Percentiles rank a stretch among this genome's conserved stretches.
These are phyloP conservation scores for Propithecus perrieri DNA, from an alignment of 2,797 vertebrate genomes.

Conservation along the genomic window DNA sequence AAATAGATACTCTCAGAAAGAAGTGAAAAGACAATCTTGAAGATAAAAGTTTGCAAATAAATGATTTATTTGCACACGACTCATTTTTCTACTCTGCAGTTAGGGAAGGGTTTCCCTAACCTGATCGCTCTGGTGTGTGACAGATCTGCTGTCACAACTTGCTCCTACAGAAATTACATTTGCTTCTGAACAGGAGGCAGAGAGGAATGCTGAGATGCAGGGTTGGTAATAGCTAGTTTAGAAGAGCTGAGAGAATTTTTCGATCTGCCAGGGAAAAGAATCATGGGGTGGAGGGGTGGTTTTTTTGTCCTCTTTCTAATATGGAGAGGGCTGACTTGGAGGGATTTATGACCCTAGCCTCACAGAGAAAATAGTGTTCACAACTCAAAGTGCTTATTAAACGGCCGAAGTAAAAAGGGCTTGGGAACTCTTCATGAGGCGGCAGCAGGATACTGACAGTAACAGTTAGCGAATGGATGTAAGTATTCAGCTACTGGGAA, in stretches of 20 bases:
- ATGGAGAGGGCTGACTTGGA: not conserved
- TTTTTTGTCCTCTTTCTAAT: not conserved
- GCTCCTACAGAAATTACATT: slow-evolving; percentile 29
- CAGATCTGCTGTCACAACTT: slow-evolving; percentile 52
- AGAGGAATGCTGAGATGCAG: not conserved
- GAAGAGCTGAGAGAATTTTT: slow-evolving; percentile 48
- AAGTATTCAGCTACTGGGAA: slow-evolving; percentile 46
- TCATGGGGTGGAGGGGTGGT: not conserved
- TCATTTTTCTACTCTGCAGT: slow-evolving; percentile 28
- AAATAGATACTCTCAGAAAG: not conserved
- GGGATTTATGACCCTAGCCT: not conserved
- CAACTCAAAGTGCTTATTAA: slow-evolving; percentile 33
- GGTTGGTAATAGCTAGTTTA: slow-evolving; percentile 32
- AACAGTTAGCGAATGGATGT: slow-evolving; percentile 39
- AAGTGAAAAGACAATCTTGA: not conserved
- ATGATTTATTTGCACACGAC: not conserved
- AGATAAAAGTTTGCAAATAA: not conserved
- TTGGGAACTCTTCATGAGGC: slow-evolving; percentile 46
- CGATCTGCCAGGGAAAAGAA: slow-evolving; percentile 46
- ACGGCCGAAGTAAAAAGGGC: slow-evolving; percentile 53
- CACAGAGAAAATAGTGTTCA: slow-evolving; percentile 59
- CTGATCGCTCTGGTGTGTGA: slow-evolving; percentile 40
- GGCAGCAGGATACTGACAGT: slow-evolving; percentile 34
- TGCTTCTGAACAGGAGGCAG: slow-evolving; percentile 46
- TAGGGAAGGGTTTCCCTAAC: slow-evolving; percentile 24